phyloP scores from a whole-genome alignment of 2,113 vertebrate species.

The Calidris pugnax region DNA sequence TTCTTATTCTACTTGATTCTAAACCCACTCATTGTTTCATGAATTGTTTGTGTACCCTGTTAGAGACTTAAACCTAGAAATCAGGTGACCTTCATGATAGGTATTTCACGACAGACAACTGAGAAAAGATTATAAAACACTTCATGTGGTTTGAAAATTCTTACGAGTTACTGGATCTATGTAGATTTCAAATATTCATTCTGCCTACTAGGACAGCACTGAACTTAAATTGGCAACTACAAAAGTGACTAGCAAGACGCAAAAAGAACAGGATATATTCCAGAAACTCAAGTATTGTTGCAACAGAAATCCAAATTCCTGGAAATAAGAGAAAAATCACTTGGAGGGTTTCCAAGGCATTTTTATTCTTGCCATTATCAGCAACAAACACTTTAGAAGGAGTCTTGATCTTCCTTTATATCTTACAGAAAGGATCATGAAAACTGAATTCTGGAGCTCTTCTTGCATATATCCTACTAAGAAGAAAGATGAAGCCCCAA shows the following conservation, averaged over 20 bases:
- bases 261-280: background rate
- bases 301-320: background rate
- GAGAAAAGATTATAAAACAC: background rate
- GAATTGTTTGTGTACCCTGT: background rate
- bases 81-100: background rate
- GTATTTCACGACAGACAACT: background rate
- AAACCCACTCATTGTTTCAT: background rate
- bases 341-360: background rate
- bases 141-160: background rate
- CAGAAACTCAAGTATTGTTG: background rate
- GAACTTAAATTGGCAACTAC: background rate
- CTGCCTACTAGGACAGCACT: fast-evolving
- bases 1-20: background rate
- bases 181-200: background rate
- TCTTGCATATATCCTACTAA: background rate
- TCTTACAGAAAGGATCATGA: background rate
- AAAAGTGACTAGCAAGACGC: background rate
- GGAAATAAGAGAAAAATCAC: background rate
- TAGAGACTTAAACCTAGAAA: background rate
- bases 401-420: background rate
- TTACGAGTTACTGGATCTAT: background rate
- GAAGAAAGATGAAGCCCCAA: background rate
- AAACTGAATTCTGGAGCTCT: background rate
- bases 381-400: background rate
- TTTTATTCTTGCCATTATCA: background rate